Base-by-base conservation (phyloP, 2,113 vertebrate genomes). In the Laticauda colubrina region DNA sequence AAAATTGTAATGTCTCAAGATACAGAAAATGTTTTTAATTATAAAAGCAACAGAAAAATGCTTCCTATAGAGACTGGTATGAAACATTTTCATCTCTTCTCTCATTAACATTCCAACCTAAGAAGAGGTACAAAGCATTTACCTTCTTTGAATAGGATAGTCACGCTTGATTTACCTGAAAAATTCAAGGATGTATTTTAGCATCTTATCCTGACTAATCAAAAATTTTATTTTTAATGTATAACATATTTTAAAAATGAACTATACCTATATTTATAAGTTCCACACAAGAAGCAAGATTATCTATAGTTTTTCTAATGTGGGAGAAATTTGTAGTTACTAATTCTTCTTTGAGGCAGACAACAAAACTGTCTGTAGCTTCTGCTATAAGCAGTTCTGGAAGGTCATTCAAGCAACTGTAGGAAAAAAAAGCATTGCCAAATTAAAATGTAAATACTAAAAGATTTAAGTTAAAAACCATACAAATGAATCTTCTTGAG, bases 221-320 rank as follows among this genome's bases (percentile, higher is more conserved):
- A 12, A 64, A 69, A 89, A 94, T 3, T 89, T 8, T 54, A n/a
- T n/a, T 2, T 8, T 43, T 59, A 86, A 91, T 39, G 45, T 1
- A 3, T 15, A 92, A 94, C 90, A 0, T 61, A 34, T 53, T 2
- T 2, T 92, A 56, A n/a, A 43, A 81, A 92, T 11, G 55, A 34
- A 90, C 56, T 93, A 91, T 96, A 99, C 99, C 99, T n/a, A 99
- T 92, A 61, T 92, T 95, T 93, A 98, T 98, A 86, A 98, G 96
- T 89, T 99, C 99, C 96, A 99, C 95, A 94, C 98, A 99, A 29
- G 97, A 97, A 94, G 97, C 94, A 95, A 99, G 95, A 81, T 98
- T 98, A 94, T 99, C 98, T 8, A 98, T 96, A 2, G 97, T 96
- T 96, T 97, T 98, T 11, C 98, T 96, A 51, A 98, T 97, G 69